Evolutionary conservation across 1,140 invertebrate genomes (phyloP), one percentile per base, ranked within the genome.

Genomic region (Glossosoma conforme): DNA sequence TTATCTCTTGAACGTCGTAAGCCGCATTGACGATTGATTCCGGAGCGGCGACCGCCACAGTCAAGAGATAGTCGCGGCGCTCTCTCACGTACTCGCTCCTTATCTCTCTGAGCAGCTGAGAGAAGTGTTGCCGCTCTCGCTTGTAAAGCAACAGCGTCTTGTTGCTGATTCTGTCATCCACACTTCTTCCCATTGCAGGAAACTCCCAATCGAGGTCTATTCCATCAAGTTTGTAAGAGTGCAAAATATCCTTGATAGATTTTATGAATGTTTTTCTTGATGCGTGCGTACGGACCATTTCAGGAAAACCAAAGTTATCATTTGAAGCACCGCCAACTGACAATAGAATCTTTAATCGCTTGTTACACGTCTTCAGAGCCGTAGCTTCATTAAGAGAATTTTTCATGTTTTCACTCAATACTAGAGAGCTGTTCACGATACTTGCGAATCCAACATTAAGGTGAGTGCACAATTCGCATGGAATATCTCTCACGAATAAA

Each of bases 181-280:
- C 14, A 15, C 42, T 21, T 4, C 10, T 42, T 52, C 6, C 46
- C 32, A 40, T 80, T 71, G 74, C 78, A 8, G 91, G 91, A 65
- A 91, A 93, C 66, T 94, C 90, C 89, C 89, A 93, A 61, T 93
- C 90, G 32, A 92, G 63, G 66, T 93, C 90, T 5, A 92, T 69
- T 17, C 90, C 90, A 72, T 92, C 87, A 13, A 92, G 69, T 44
- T 72, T 70, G 58, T 81, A 82, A n/a, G 68, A 67, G 49, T 75
- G 73, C n/a, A 87, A 65, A 9, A 81, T 66, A 37, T 75, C 63
- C 51, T 84, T 74, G 2, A 86, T 69, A 2, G 84, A 84, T 52
- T 70, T 70, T 33, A 90, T 83, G 63, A 92, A 91, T 46, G 77
- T 65, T 73, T 85, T 83, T 47, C 87, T 77, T 41, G 75, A 80